Evolutionary conservation across 2,113 vertebrate species (phyloP), one percentile per base, ranked within the genome.

Genomic region (Nestor notabilis): DNA sequence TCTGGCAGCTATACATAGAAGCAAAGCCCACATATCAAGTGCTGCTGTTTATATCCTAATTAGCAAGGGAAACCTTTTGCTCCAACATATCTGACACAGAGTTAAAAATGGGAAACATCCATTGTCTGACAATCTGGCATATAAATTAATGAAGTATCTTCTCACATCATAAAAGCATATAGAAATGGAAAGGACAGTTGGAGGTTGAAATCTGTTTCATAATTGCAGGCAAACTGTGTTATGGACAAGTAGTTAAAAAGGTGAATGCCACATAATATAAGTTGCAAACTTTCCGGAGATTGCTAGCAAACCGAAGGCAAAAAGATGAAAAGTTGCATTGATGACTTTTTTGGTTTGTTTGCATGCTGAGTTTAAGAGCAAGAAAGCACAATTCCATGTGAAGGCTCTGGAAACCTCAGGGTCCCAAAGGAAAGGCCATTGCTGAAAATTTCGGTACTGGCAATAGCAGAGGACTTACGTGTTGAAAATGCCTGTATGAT

Each of bases 1-100:
- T 94, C 92, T 93, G 80, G 85, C 76, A 92, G 83, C 61, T 89
- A 90, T 55, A 43, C 69, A 24, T 64, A 55, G 88, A 90, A 68
- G n/a, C 33, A 85, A 91, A 97, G 66, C 41, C 29, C 52, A 52
- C n/a, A 24, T 52, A 52, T 53, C 47, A 91, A 81, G 61, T 24
- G 5, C 60, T 52, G 55, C 60, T 92, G 69, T 93, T 96, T 65
- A 53, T 65, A 72, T 41, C n/a, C 41, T 82, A 80, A 91, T 89
- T 69, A 95, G 6, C 56, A 58, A 65, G 37, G 61, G 74, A 82
- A 93, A 63, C 37, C 35, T 95, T 78, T 65, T 75, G 60, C 23
- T 83, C 20, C 37, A 60, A 3, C 3, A 2, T 24, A 55, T 71
- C 71, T 93, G 65, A 68, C 49, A 74, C 58, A 65, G 85, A 86